Percentiles rank a stretch among this genome's conserved stretches.
Evolutionary conservation across 2,888 invertebrate species (phyloP).

Genomic region (Anorthoa munda): DNA sequence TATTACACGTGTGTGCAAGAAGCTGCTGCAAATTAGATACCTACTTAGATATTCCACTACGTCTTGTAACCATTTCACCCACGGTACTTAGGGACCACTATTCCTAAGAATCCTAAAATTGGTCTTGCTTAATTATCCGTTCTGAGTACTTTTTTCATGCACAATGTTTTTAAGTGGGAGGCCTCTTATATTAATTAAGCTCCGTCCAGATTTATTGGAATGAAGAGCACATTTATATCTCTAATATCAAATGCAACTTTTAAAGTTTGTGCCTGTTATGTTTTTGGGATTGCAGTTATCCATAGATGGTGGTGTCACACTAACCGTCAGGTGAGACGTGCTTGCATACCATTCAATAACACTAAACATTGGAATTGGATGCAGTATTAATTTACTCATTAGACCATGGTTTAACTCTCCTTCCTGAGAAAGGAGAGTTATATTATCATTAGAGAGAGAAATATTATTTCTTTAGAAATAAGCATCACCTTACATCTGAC

Average conservation of each 20-base stretch:
- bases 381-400: too few species aligned
- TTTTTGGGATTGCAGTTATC: too few species aligned
- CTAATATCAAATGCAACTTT: background rate
- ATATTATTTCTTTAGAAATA: too few species aligned
- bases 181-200: background rate
- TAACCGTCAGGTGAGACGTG: too few species aligned
- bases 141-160: background rate
- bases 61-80: constrained; percentile 1
- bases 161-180: background rate
- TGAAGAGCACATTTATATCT: too few species aligned
- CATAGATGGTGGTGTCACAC: too few species aligned
- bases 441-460: too few species aligned
- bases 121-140: background rate
- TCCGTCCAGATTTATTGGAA: background rate
- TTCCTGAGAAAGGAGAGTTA: too few species aligned
- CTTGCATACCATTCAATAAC: too few species aligned
- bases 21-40: constrained; percentile 4
- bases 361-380: too few species aligned
- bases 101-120: background rate
- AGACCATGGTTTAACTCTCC: too few species aligned
- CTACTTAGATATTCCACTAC: background rate
- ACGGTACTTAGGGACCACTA: background rate
- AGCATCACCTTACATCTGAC: too few species aligned
- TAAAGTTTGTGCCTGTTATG: background rate
- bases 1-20: background rate